Percentiles rank a stretch among this genome's conserved stretches.
Conservation (phyloP, 1,140 invertebrate species). For the Chelonus insularis region DNA sequence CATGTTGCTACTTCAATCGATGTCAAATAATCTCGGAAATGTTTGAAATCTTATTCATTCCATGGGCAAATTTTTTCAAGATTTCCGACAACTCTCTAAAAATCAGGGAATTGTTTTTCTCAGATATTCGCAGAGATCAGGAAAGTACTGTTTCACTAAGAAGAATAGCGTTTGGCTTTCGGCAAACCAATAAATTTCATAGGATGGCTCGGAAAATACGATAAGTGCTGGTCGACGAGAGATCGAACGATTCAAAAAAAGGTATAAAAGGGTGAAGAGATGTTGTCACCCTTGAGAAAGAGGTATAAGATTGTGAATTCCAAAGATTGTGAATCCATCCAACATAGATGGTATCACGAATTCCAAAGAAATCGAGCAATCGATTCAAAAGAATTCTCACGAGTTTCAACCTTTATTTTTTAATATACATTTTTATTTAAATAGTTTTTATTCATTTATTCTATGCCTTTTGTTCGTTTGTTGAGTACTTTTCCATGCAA, state of each 20-base stretch:
- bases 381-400: conserved; percentile 2
- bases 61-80: too few relatives aligned
- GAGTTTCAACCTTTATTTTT: neutral
- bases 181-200: conserved; percentile 17
- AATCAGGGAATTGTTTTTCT: neutral
- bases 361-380: conserved; percentile 12
- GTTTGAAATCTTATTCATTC: too few relatives aligned
- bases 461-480: too few relatives aligned
- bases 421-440: too few relatives aligned
- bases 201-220: conserved; percentile 29
- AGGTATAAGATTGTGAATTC: conserved; percentile 13
- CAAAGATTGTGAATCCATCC: conserved; percentile 4
- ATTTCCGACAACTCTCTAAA: too few relatives aligned
- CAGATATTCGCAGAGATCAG: conserved; percentile 19
- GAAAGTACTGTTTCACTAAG: conserved; percentile 11
- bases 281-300: neutral
- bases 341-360: neutral
- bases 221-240: conserved; percentile 33
- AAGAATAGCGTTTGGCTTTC: conserved; percentile 17
- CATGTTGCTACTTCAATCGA: too few relatives aligned
- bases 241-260: conserved; percentile 18
- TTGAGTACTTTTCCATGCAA: too few relatives aligned
- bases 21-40: too few relatives aligned
- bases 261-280: too few relatives aligned
- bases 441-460: too few relatives aligned